Conservation (phyloP, 2,888 invertebrate species). For the Pollenia griseotomentosa region DNA sequence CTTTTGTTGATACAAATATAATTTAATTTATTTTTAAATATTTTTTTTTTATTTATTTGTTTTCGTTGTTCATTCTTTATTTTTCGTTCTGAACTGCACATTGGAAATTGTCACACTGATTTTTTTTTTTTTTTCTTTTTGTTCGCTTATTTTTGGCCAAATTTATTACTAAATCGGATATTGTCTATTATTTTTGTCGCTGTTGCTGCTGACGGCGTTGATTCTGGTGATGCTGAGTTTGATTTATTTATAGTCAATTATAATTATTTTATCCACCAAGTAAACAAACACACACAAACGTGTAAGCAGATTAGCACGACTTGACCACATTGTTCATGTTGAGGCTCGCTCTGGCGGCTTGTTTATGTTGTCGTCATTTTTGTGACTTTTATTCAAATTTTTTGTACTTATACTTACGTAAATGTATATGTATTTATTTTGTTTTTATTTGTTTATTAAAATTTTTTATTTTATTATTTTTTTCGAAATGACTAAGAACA, state of each 20-base stretch:
- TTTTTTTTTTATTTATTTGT: slow-evolving; percentile 15
- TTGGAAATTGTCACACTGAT: slow-evolving; percentile 17
- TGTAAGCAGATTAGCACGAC: not conserved
- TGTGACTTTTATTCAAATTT: slow-evolving; percentile 42
- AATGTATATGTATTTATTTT: too few species aligned
- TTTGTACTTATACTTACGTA: too few species aligned
- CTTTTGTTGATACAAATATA: not conserved
- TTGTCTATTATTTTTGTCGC: not conserved
- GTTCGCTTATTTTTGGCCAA: not conserved
- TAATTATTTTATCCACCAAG: slow-evolving; percentile 22
- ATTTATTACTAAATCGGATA: not conserved
- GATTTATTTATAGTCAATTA: slow-evolving; percentile 23
- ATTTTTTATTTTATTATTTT: too few species aligned
- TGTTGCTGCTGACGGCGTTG: slow-evolving; percentile 21
- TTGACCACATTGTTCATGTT: not conserved
- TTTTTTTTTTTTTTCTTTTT: not conserved
- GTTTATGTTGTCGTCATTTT: slow-evolving; percentile 46
- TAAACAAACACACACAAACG: not conserved
- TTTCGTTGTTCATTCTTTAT: not conserved
- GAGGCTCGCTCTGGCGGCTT: slow-evolving; percentile 20
- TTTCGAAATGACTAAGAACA: too few species aligned
- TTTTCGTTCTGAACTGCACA: not conserved
- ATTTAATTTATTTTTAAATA: slow-evolving; percentile 24
- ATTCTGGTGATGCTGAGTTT: not conserved
- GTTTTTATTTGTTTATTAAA: too few species aligned